Conservation (phyloP, 2,113 vertebrate genomes). For the Dicrurus megarhynchus region DNA sequence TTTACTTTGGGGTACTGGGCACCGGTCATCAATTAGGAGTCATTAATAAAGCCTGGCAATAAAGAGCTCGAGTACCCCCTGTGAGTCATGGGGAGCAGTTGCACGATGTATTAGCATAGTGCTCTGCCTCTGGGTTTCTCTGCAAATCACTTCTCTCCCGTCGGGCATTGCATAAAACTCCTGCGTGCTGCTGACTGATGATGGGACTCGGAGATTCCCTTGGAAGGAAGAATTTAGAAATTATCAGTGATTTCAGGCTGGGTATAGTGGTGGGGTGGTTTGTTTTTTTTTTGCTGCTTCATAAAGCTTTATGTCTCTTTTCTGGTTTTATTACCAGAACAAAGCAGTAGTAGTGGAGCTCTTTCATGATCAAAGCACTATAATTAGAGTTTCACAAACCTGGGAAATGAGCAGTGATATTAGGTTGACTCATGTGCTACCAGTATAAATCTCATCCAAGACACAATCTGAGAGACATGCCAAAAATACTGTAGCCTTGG, state of each 20-base stretch:
- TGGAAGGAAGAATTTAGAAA: not conserved
- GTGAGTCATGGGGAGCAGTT: slow-evolving; percentile 58
- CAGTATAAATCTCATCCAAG: not conserved
- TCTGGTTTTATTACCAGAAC: not conserved
- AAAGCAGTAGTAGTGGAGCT: not conserved
- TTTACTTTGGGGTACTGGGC: slow-evolving; percentile 62
- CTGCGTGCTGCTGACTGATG: not conserved
- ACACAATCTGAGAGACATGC: not conserved
- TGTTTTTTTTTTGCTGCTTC: not conserved
- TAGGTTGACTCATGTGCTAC: not conserved
- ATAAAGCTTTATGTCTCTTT: not conserved
- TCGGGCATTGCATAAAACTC: slow-evolving; percentile 21
- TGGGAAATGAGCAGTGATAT: not conserved
- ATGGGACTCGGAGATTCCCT: not conserved
- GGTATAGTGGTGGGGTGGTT: not conserved
- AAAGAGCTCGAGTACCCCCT: slow-evolving; percentile 39
- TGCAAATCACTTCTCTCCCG: slow-evolving; percentile 27
- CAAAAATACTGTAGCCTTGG: not conserved
- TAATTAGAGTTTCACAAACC: slow-evolving; percentile 21
- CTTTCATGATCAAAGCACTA: not conserved
- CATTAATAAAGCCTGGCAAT: slow-evolving; percentile 61
- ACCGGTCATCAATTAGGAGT: slow-evolving; percentile 47
- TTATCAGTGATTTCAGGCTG: not conserved
- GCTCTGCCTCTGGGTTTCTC: slow-evolving; percentile 42
- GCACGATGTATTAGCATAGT: slow-evolving; percentile 33